These are phyloP conservation scores for Dynastes tityus DNA, from an alignment of 2,888 invertebrate genomes.

Conservation along the genomic window DNA sequence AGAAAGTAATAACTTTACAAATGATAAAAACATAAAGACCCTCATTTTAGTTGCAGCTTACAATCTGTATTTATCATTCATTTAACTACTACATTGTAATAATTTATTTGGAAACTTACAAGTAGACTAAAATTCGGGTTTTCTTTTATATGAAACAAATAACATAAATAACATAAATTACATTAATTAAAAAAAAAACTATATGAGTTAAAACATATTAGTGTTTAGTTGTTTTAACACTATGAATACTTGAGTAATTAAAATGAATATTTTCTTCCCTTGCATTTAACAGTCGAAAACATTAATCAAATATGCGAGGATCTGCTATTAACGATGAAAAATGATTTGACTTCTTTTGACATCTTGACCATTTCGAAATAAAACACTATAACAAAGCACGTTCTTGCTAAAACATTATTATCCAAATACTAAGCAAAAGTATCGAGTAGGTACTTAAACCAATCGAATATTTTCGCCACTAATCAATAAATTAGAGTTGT, in stretches of 20 bases:
- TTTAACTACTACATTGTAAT: too few relatives aligned
- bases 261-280: slow-evolving; percentile 11
- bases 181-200: slow-evolving; percentile 12
- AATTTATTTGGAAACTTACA: too few relatives aligned
- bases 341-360: slow-evolving; percentile 7
- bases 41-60: not conserved
- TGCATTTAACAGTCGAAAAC: slow-evolving; percentile 9
- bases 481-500: not conserved
- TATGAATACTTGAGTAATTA: slow-evolving; percentile 9
- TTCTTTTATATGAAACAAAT: slow-evolving; percentile 18
- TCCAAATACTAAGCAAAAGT: too few relatives aligned
- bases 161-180: slow-evolving; percentile 42
- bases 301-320: slow-evolving; percentile 14
- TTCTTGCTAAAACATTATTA: not conserved
- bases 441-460: not conserved
- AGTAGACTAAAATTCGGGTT: not conserved
- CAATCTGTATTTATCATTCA: too few relatives aligned
- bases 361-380: slow-evolving; percentile 9
- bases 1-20: slow-evolving; percentile 36
- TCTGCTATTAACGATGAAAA: slow-evolving; percentile 46
- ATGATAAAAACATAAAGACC: not conserved
- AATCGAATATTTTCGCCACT: not conserved
- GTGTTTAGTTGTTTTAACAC: slow-evolving; percentile 16
- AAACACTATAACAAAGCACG: not conserved
- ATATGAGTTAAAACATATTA: slow-evolving; percentile 24